Evolutionary conservation across 2,797 vertebrate genomes (phyloP).

Genomic region (Sebastes vulpes): DNA sequence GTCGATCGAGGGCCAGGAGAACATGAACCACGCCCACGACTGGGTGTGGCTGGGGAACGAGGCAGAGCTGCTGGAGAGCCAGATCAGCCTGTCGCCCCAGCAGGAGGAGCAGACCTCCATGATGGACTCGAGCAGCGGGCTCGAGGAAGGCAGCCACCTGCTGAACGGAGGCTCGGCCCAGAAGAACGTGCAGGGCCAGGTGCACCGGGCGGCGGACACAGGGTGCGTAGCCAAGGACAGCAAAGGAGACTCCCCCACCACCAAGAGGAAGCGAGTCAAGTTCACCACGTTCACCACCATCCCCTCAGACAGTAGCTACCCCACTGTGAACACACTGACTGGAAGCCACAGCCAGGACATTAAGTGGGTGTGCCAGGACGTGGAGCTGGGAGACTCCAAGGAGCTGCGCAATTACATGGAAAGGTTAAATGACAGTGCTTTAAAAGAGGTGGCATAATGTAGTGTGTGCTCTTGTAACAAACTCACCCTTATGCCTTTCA

Average conservation of each 20-base stretch:
- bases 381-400: conserved; percentile 88
- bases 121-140: conserved; percentile 86
- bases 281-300: conserved; percentile 94
- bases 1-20: conserved; percentile 90
- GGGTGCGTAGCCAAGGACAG: conserved; percentile 81
- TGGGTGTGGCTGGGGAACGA: conserved; percentile 98
- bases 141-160: conserved; percentile 88
- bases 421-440: conserved; percentile 88
- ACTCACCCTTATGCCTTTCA: conserved; percentile 89
- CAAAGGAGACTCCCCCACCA: conserved; percentile 91
- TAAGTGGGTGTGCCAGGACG: conserved; percentile 94
- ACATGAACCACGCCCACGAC: conserved; percentile 93
- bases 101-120: conserved; percentile 91
- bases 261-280: conserved; percentile 94
- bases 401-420: conserved; percentile 92
- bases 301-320: conserved; percentile 87
- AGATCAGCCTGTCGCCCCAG: conserved; percentile 85
- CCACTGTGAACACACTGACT: conserved; percentile 88
- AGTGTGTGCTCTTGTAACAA: conserved; percentile 61
- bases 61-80: conserved; percentile 91
- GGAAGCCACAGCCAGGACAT: conserved; percentile 88
- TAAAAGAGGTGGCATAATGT: conserved; percentile 83
- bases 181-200: conserved; percentile 87
- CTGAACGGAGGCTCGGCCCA: conserved; percentile 87
- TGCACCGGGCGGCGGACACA: conserved; percentile 81